Conservation (phyloP, 2,888 invertebrate genomes). For the Acrobasis suavella region DNA sequence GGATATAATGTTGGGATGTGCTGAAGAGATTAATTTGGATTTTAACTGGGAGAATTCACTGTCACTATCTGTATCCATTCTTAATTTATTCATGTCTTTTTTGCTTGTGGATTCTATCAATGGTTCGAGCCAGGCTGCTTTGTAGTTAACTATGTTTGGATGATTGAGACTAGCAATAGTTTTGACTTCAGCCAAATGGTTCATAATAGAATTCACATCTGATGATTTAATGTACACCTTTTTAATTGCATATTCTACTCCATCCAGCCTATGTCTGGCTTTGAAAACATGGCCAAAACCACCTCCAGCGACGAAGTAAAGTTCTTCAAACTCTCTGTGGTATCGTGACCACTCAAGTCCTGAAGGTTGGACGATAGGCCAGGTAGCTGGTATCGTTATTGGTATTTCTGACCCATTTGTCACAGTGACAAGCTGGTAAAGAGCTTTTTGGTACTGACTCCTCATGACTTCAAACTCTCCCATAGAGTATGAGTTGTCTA, state of each 20-base stretch:
- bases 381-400: slow-evolving; percentile 70
- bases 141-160: slow-evolving; percentile 91
- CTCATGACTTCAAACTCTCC: slow-evolving; percentile 87
- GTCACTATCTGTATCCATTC: slow-evolving; percentile 67
- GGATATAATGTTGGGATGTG: slow-evolving; percentile 66
- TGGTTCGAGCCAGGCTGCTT: slow-evolving; percentile 91
- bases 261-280: slow-evolving; percentile 89
- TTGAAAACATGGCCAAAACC: slow-evolving; percentile 90
- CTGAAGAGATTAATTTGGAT: slow-evolving; percentile 56
- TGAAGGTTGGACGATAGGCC: slow-evolving; percentile 78
- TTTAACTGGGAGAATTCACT: slow-evolving; percentile 49
- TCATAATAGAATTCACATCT: slow-evolving; percentile 84
- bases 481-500: slow-evolving; percentile 87
- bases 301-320: slow-evolving; percentile 86
- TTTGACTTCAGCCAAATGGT: slow-evolving; percentile 89
- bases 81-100: slow-evolving; percentile 53
- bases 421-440: slow-evolving; percentile 84
- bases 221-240: slow-evolving; percentile 86
- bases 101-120: slow-evolving; percentile 76
- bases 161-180: slow-evolving; percentile 90
- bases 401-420: slow-evolving; percentile 81
- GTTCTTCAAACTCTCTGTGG: slow-evolving; percentile 86
- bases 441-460: slow-evolving; percentile 85
- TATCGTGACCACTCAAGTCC: slow-evolving; percentile 85
- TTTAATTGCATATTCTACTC: slow-evolving; percentile 90